Percentiles rank a stretch among this genome's conserved stretches.
phyloP scores from a whole-genome alignment of 2,113 vertebrate species.

The Charina bottae region DNA sequence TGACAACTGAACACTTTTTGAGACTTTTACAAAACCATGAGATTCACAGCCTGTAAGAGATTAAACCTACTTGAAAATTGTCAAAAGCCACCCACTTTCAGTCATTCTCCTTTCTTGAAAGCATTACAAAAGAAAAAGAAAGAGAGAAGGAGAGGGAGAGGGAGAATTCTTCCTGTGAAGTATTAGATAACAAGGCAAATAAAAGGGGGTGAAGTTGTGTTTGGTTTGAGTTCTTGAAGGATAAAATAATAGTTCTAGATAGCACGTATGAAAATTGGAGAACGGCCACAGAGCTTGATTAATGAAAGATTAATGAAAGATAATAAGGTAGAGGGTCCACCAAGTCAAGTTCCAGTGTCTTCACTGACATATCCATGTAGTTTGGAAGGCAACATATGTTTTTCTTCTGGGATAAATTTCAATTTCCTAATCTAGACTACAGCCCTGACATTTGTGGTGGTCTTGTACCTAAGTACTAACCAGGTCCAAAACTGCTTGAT shows the following conservation, averaged over 20 bases:
- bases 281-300: background rate
- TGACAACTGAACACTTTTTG: slow-evolving; percentile 47
- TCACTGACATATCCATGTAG: background rate
- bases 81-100: slow-evolving; percentile 60
- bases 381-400: background rate
- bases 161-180: slow-evolving; percentile 29
- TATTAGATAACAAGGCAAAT: slow-evolving; percentile 50
- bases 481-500: background rate
- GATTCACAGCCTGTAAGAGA: slow-evolving; percentile 48
- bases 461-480: background rate
- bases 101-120: slow-evolving; percentile 55
- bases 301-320: background rate
- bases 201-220: slow-evolving; percentile 10
- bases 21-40: slow-evolving; percentile 49
- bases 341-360: background rate
- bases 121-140: slow-evolving; percentile 41
- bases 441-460: background rate
- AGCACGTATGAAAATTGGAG: background rate
- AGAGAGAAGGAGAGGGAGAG: background rate
- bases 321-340: background rate
- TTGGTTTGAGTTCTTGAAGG: slow-evolving; percentile 33
- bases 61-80: slow-evolving; percentile 57
- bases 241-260: slow-evolving; percentile 56
- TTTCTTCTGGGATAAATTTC: background rate
- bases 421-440: background rate